Conservation (phyloP, 2,113 vertebrate genomes). For the Malaclemys terrapin region DNA sequence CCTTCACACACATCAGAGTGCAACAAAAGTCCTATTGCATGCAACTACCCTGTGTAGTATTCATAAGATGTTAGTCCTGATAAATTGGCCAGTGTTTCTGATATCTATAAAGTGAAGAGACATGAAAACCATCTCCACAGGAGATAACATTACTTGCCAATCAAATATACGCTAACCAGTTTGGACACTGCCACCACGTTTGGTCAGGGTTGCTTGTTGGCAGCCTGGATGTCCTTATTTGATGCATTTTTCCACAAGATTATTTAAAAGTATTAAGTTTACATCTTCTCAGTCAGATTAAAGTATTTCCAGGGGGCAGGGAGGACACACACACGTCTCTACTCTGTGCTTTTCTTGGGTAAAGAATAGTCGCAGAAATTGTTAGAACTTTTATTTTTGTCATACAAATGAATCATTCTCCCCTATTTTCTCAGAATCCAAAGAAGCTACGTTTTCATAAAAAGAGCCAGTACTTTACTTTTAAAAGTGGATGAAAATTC, state of each 20-base stretch:
- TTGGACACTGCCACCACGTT: not conserved
- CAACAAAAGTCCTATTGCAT: not conserved
- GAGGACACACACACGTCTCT: not conserved
- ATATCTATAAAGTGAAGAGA: not conserved
- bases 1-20: not conserved
- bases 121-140: constrained; percentile 34
- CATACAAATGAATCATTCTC: not conserved
- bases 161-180: not conserved
- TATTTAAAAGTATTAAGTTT: not conserved
- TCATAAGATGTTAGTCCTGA: not conserved
- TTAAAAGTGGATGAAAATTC: not conserved
- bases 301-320: not conserved
- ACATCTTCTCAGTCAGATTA: not conserved
- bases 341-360: not conserved
- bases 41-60: not conserved
- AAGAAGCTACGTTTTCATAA: not conserved
- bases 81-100: constrained; percentile 5
- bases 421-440: not conserved
- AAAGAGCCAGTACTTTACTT: not conserved
- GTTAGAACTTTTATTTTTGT: constrained; percentile 10
- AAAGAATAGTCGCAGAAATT: not conserved
- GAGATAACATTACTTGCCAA: constrained; percentile 32
- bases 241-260: not conserved
- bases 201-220: not conserved
- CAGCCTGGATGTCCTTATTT: not conserved